phyloP scores from a whole-genome alignment of 1,140 invertebrate genomes.

The Drosophila dunni region DNA sequence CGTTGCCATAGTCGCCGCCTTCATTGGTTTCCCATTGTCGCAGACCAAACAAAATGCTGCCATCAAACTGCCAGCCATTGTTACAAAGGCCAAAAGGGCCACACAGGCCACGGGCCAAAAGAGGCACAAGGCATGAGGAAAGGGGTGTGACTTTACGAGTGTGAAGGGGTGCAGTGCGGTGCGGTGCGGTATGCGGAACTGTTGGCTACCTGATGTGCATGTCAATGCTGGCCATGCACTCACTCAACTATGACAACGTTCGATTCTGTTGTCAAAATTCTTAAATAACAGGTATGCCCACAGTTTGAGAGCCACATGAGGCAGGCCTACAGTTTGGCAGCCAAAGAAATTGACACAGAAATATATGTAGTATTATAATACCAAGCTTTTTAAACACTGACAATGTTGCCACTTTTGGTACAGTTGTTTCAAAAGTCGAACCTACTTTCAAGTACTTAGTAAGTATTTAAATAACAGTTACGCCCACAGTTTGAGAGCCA shows the following conservation, averaged over 20 bases:
- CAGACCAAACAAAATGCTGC: conserved; percentile 27
- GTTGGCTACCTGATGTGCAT: conserved; percentile 60
- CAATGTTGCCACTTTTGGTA: no score
- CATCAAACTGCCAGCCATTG: conserved; percentile 4
- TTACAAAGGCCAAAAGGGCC: background rate
- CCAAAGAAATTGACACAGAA: no score
- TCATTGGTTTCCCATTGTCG: conserved; percentile 29
- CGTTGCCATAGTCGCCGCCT: conserved; percentile 57
- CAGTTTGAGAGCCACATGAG: conserved; percentile 7
- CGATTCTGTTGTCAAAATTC: background rate
- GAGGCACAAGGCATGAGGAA: background rate
- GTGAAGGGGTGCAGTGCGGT: background rate
- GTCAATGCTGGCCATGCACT: conserved; percentile 37
- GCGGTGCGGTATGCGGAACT: conserved; percentile 40
- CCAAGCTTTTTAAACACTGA: no score
- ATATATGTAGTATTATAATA: no score
- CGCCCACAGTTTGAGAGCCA: conserved; percentile 6
- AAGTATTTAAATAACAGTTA: background rate
- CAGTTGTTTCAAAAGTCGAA: no score
- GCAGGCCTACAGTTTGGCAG: background rate
- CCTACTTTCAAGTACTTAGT: no score
- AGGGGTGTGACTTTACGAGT: background rate
- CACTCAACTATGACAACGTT: conserved; percentile 32
- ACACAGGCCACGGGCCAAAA: background rate
- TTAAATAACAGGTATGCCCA: background rate